Base-by-base conservation (phyloP, 2,113 vertebrate genomes). In the Ciconia maguari region DNA sequence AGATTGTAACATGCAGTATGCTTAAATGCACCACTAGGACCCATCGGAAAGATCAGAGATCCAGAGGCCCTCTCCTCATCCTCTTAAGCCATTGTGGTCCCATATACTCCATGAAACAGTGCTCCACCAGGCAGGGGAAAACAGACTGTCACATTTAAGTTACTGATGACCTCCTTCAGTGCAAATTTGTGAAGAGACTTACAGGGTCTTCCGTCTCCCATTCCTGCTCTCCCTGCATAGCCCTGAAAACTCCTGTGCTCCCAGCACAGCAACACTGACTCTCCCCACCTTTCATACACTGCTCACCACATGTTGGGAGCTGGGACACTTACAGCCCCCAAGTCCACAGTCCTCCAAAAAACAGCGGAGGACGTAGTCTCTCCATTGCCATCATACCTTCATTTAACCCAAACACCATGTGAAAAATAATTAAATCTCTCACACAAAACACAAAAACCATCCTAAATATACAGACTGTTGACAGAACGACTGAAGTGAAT, bases 291-390 rank as follows among this genome's bases (percentile, higher is more conserved):
- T 84, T 82, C 51, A 42, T 11, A n/a, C 7, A 29, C 10, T 2
- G 6, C 25, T 26, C 18, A 57, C 6, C 11, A 42, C 24, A 12
- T 19, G 2, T 1, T 66, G 41, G 21, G 30, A 80, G 29, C 16
- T 57, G 44, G 10, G 25, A 76, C 18, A 57, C 21, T 54, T 42
- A 36, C 1, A 87, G 26, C 1, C 6, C 16, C 3, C 26, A 61
- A 2, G 34, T 10, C 26, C 49, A 60, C 9, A 72, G 10, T 29
- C 36, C 46, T 38, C 36, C 44, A 87, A 91, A 83, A 69, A 29
- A 41, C 16, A 68, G 46, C 1, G 6, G 38, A 68, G 16, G 7
- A 52, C 0, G 0, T 18, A 26, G 14, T 52, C 25, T 69, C 55
- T 76, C 16, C 21, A 41, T 0, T 81, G 38, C 6, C 41, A 55